Conservation (phyloP, 1,140 invertebrate species). For the Saccostrea cuccullata region DNA sequence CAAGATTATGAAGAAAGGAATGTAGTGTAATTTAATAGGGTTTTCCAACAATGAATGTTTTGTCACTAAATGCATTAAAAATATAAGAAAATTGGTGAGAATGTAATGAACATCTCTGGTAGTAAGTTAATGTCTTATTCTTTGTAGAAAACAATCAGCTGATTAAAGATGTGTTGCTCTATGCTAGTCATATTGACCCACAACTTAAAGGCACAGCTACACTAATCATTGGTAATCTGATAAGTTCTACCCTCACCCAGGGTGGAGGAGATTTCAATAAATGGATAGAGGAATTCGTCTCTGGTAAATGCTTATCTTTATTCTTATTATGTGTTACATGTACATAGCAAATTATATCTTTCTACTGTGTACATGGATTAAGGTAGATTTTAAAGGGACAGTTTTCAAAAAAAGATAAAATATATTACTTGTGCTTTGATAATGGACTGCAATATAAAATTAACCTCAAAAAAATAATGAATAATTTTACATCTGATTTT, state of each 20-base stretch:
- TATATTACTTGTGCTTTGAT: too few species aligned
- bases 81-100: too few species aligned
- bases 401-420: too few species aligned
- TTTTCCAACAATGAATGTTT: too few species aligned
- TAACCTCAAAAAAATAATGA: too few species aligned
- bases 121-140: not conserved
- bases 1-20: too few species aligned
- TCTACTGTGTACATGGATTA: too few species aligned
- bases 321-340: not conserved
- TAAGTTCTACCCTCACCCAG: slow-evolving; percentile 83
- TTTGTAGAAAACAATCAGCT: slow-evolving; percentile 48
- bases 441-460: too few species aligned
- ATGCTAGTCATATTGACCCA: slow-evolving; percentile 87
- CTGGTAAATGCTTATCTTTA: not conserved
- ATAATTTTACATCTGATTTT: not conserved
- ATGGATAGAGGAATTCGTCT: slow-evolving; percentile 58
- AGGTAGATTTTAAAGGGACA: too few species aligned
- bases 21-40: too few species aligned
- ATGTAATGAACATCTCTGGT: not conserved
- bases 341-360: not conserved
- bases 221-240: slow-evolving; percentile 82
- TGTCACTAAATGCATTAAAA: too few species aligned
- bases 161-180: slow-evolving; percentile 86
- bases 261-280: slow-evolving; percentile 80
- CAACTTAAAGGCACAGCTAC: slow-evolving; percentile 88